Evolutionary conservation across 2,797 vertebrate species (phyloP).

Genomic region (Menidia menidia): DNA sequence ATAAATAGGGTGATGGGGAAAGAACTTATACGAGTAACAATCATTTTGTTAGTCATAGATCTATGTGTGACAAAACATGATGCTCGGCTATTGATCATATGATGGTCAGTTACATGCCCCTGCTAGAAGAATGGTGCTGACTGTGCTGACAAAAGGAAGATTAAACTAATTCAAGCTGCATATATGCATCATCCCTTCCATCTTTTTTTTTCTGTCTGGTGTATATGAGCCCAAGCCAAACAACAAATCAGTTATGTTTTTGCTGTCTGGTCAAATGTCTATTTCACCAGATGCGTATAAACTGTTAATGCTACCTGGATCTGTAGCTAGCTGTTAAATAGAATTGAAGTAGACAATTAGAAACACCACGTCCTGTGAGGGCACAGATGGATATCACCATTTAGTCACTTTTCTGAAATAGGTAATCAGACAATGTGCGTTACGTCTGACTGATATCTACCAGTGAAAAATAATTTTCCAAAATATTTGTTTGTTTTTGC

Average conservation of each 20-base stretch:
- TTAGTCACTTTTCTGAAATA: conserved; percentile 67
- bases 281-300: conserved; percentile 75
- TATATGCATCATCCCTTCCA: neutral
- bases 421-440: conserved; percentile 64
- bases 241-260: conserved; percentile 49
- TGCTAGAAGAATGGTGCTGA: conserved; percentile 17
- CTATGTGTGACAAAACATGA: conserved; percentile 45
- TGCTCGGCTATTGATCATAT: conserved; percentile 38
- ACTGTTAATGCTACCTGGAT: conserved; percentile 61
- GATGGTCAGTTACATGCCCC: conserved; percentile 15
- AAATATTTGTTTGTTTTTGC: conserved; percentile 33
- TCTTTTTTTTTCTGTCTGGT: neutral
- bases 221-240: conserved; percentile 49
- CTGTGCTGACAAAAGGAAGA: conserved; percentile 6
- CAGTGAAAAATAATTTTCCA: no score
- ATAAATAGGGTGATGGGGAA: conserved; percentile 58
- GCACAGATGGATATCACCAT: conserved; percentile 78
- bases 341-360: conserved; percentile 58
- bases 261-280: conserved; percentile 70
- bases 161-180: conserved; percentile 6
- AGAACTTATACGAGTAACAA: conserved; percentile 67
- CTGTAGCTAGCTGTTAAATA: conserved; percentile 60
- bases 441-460: conserved; percentile 53
- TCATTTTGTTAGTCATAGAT: conserved; percentile 37
- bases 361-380: conserved; percentile 65